Percentiles rank a stretch among this genome's conserved stretches.
Evolutionary conservation across 2,113 vertebrate species (phyloP).

Genomic region (Hemiprocne comata): DNA sequence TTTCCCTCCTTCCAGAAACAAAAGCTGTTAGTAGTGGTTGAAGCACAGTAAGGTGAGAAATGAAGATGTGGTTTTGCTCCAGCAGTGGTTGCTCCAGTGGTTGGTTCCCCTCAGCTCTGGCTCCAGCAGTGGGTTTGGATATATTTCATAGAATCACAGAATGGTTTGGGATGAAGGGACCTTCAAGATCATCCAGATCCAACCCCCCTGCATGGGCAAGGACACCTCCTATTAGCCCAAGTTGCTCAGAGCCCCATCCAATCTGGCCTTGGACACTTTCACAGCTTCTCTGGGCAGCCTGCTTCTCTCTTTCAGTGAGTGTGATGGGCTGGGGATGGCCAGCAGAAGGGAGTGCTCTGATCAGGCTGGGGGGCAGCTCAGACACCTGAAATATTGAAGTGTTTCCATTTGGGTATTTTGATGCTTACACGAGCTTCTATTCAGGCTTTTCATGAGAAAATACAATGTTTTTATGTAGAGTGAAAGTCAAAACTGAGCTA

Average conservation of each 20-base stretch:
- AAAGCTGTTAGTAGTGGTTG: background rate
- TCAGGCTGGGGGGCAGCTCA: background rate
- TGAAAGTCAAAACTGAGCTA: constrained; percentile 1
- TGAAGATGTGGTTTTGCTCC: background rate
- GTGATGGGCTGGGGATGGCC: background rate
- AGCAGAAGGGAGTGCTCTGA: background rate
- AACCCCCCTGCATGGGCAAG: too few relatives aligned
- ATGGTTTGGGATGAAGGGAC: too few relatives aligned
- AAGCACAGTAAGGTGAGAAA: background rate
- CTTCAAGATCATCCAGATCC: too few relatives aligned
- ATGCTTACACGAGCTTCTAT: background rate
- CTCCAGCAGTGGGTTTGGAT: background rate
- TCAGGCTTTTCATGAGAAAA: background rate
- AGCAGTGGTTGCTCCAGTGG: background rate
- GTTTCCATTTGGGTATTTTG: background rate
- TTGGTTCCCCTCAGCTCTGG: background rate
- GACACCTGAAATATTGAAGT: background rate
- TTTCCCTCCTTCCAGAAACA: background rate
- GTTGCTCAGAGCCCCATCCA: too few relatives aligned
- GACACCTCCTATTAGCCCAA: too few relatives aligned
- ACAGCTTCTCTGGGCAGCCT: background rate
- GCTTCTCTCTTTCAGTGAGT: background rate
- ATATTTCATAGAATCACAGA: background rate
- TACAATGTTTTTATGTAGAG: background rate
- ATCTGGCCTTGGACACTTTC: too few relatives aligned